These are phyloP conservation scores for Onchidella celtica DNA, from an alignment of 2,888 invertebrate species.

Conservation along the genomic window DNA sequence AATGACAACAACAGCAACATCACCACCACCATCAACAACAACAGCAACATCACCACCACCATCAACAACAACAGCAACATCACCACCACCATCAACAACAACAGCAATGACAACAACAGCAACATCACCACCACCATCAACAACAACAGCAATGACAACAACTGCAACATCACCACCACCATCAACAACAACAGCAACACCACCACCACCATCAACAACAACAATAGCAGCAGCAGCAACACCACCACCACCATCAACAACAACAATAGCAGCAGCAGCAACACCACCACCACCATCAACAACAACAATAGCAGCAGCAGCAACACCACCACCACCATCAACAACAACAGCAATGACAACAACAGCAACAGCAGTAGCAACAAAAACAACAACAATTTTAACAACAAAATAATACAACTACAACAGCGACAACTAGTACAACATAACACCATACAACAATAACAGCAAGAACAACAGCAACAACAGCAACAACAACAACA, in stretches of 20 bases:
- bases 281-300: too few species aligned
- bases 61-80: background rate
- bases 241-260: background rate
- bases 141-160: background rate
- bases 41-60: background rate
- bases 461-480: conserved; percentile 1
- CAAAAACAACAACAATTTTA: background rate
- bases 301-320: too few species aligned
- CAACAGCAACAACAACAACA: conserved; percentile 17
- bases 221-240: too few species aligned
- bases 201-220: background rate
- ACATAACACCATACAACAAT: background rate
- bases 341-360: background rate
- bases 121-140: background rate
- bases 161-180: background rate
- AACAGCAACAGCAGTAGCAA: background rate
- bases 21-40: background rate
- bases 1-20: background rate
- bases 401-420: background rate
- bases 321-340: background rate
- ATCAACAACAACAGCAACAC: background rate
- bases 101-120: background rate
- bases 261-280: background rate
- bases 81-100: background rate
- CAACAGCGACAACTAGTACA: background rate